phyloP scores from a whole-genome alignment of 2,888 invertebrate species.

The Meiosimyza decipiens region DNA sequence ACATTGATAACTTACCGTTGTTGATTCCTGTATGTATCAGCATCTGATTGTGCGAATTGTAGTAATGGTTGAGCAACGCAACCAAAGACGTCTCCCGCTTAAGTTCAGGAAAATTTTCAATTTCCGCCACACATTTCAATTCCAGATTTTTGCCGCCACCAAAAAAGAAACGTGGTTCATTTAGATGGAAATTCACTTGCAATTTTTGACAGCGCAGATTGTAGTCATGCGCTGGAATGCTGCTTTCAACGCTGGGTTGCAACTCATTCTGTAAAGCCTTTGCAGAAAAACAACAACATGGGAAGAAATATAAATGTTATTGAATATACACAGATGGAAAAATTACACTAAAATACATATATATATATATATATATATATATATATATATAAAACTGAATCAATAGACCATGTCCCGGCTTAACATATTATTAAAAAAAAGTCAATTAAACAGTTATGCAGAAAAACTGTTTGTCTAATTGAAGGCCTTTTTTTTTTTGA shows the following conservation, averaged over 20 bases:
- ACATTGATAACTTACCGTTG: constrained; percentile 47
- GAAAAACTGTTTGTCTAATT: too few species aligned
- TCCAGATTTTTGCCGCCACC: constrained; percentile 60
- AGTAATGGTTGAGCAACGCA: constrained; percentile 60
- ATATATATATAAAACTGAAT: too few species aligned
- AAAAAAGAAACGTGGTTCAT: constrained; percentile 62
- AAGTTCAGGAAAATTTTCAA: constrained; percentile 63
- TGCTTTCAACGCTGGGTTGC: constrained; percentile 63
- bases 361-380: too few species aligned
- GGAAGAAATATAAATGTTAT: neutral
- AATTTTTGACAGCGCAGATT: constrained; percentile 62
- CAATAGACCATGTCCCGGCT: too few species aligned
- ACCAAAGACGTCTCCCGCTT: constrained; percentile 61
- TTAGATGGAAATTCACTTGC: constrained; percentile 65
- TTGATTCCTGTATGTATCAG: constrained; percentile 57
- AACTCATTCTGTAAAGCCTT: constrained; percentile 63
- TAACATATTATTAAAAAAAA: too few species aligned
- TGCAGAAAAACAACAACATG: constrained; percentile 16
- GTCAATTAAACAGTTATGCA: too few species aligned
- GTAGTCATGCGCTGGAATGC: constrained; percentile 64
- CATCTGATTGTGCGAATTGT: constrained; percentile 66
- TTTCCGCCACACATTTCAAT: constrained; percentile 66
- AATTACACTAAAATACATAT: neutral
- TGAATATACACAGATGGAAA: neutral
- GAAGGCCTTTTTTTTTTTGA: too few species aligned